Evolutionary conservation across 2,888 invertebrate genomes (phyloP).

Genomic region (Hemaris fuciformis): DNA sequence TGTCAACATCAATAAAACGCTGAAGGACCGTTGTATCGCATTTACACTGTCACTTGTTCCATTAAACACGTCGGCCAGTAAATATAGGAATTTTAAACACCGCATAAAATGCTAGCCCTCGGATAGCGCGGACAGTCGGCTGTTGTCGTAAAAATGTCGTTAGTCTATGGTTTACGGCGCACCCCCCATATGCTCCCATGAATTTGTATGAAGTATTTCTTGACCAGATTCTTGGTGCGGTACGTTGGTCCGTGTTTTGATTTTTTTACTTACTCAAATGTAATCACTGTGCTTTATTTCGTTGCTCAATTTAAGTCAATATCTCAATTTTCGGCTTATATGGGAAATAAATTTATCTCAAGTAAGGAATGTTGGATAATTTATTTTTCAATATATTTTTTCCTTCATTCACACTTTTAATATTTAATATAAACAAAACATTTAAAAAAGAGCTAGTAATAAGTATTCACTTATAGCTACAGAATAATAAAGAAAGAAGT

Average conservation of each 20-base stretch:
- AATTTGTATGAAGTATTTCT: constrained; percentile 36
- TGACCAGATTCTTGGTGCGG: constrained; percentile 16
- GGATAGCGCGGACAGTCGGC: constrained; percentile 38
- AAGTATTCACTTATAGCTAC: too few relatives aligned
- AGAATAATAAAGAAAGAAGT: too few relatives aligned
- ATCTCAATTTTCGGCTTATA: too few relatives aligned
- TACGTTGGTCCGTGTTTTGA: background rate
- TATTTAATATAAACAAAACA: too few relatives aligned
- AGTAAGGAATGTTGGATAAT: too few relatives aligned
- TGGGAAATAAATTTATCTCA: too few relatives aligned
- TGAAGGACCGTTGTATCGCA: background rate
- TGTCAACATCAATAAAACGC: background rate
- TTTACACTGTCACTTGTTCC: background rate
- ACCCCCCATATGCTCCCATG: constrained; percentile 42
- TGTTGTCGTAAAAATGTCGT: constrained; percentile 58
- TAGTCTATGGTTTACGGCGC: constrained; percentile 45
- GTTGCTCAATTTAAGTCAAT: too few relatives aligned
- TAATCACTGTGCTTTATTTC: too few relatives aligned
- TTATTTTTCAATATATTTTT: too few relatives aligned
- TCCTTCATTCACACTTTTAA: too few relatives aligned
- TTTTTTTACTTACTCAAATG: too few relatives aligned
- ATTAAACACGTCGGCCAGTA: constrained; percentile 48
- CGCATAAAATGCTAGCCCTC: constrained; percentile 49
- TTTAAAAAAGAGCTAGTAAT: too few relatives aligned
- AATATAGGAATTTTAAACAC: constrained; percentile 51